Percentiles rank a stretch among this genome's conserved stretches.
These are phyloP conservation scores for Manis javanica DNA, from an alignment of 2,797 vertebrate genomes.

Conservation along the genomic window DNA sequence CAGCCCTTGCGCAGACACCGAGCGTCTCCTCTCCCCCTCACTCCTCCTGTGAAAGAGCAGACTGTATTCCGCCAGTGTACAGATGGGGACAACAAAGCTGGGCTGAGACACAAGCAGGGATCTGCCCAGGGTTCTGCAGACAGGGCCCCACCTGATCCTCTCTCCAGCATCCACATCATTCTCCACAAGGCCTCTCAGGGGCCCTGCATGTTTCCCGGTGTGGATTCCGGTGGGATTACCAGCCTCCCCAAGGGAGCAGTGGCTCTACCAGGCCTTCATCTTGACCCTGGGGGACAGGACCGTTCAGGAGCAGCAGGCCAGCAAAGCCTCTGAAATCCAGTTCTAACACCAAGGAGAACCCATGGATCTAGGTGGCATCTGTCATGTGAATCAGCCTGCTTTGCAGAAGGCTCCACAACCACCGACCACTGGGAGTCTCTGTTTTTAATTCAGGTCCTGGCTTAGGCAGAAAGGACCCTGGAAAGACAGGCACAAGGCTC, in stretches of 20 bases:
- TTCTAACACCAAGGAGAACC: not conserved
- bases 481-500: not conserved
- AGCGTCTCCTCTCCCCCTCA: not conserved
- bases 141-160: not conserved
- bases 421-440: not conserved
- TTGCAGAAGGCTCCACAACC: not conserved
- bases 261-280: not conserved
- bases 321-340: not conserved
- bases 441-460: not conserved
- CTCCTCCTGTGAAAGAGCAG: not conserved
- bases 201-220: not conserved
- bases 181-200: not conserved
- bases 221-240: not conserved
- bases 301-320: not conserved
- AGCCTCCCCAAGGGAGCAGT: not conserved
- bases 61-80: not conserved
- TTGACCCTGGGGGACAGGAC: not conserved
- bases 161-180: not conserved
- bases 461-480: not conserved
- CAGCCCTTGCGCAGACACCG: accelerated
- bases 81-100: not conserved
- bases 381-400: not conserved
- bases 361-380: accelerated
- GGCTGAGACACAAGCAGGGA: not conserved
- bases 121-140: not conserved